A percentile compares a stretch with the other conserved stretches of the same genome.
Conservation (phyloP, 2,797 vertebrate species). For the Tarsius wallacei region DNA sequence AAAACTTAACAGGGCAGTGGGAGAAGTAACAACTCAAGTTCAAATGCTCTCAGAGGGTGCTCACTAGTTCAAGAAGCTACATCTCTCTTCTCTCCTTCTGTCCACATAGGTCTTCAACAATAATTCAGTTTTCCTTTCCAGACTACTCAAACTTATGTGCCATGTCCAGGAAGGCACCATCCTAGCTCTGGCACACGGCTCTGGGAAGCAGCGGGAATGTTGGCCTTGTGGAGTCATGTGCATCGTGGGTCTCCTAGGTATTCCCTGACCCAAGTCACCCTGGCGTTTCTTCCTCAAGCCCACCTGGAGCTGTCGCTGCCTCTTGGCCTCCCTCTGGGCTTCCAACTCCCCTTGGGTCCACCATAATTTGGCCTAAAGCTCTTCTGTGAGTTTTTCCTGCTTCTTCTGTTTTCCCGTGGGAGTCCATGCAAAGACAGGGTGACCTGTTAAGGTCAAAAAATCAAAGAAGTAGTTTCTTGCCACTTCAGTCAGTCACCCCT, state of each 20-base stretch:
- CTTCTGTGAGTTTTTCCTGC: constrained; percentile 83
- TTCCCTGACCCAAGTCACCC: rapidly evolving
- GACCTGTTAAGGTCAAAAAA: too few species aligned
- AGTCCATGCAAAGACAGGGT: too few species aligned
- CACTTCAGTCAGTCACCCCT: too few species aligned
- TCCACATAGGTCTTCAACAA: not conserved
- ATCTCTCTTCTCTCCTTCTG: not conserved
- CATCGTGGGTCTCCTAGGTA: rapidly evolving
- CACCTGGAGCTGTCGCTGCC: constrained; percentile 88
- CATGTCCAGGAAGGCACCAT: not conserved
- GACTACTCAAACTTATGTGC: not conserved
- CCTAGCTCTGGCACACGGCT: not conserved
- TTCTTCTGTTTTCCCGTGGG: too few species aligned
- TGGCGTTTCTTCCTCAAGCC: rapidly evolving
- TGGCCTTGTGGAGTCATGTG: not conserved
- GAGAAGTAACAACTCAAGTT: not conserved
- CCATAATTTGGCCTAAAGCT: constrained; percentile 89
- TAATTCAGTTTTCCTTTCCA: not conserved
- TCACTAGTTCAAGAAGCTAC: not conserved
- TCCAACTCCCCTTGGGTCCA: constrained; percentile 89
- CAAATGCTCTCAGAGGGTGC: not conserved
- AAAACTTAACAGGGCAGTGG: not conserved
- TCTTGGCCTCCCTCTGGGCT: constrained; percentile 86
- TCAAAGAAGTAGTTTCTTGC: too few species aligned
- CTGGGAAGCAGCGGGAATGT: not conserved